Evolutionary conservation across 2,113 vertebrate genomes (phyloP).

Genomic region (Meles meles): DNA sequence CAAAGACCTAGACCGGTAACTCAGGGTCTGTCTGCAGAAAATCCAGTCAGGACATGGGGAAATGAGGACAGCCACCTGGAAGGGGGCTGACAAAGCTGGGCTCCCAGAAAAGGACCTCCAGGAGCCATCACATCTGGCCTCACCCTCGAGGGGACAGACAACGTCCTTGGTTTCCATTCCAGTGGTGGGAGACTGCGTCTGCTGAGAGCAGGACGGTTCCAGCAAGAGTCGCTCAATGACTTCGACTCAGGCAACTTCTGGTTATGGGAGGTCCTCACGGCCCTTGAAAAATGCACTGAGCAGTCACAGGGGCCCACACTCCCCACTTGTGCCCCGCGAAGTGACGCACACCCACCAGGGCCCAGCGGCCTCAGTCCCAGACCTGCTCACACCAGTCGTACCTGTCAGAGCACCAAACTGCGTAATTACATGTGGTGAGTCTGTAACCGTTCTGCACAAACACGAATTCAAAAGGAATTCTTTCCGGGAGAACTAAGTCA

Average conservation of each 20-base stretch:
- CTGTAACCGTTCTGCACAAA: background rate
- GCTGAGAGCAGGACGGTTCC: background rate
- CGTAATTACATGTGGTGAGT: background rate
- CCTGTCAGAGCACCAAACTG: background rate
- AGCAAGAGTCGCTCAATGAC: background rate
- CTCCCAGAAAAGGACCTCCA: background rate
- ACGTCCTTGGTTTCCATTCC: background rate
- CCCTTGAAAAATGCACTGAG: background rate
- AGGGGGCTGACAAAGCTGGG: background rate
- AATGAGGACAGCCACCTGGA: background rate
- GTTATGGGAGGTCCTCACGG: fast-evolving
- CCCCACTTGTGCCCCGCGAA: background rate
- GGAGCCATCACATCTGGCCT: background rate
- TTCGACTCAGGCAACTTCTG: background rate
- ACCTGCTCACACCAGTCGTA: background rate
- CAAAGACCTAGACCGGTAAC: background rate
- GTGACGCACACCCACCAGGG: background rate
- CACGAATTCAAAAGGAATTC: background rate
- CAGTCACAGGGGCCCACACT: fast-evolving
- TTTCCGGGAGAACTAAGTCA: background rate
- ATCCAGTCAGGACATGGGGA: background rate
- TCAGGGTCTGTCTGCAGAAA: conserved; percentile 38
- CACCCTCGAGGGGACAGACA: fast-evolving
- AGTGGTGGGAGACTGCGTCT: background rate
- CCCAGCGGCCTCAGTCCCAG: background rate